Evolutionary conservation across 1,140 invertebrate genomes (phyloP).

Genomic region (Spodoptera frugiperda): DNA sequence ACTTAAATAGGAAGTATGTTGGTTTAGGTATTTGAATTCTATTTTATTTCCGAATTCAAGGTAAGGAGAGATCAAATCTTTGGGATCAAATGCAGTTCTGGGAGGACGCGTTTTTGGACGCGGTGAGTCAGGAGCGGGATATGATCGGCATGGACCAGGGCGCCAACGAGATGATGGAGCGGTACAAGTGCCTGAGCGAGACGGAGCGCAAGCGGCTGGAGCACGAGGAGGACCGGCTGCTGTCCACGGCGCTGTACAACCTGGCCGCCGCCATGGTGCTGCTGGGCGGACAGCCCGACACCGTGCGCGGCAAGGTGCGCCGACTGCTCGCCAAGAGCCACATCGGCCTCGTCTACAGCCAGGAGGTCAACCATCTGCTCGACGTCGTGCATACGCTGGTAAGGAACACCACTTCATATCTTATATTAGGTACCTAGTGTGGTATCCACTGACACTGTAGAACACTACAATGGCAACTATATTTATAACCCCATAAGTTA

Average conservation of each 20-base stretch:
- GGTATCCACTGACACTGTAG: no score
- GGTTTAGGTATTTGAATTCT: not conserved
- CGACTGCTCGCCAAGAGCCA: constrained; percentile 98
- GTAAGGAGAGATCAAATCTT: constrained; percentile 91
- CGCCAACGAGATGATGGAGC: constrained; percentile 99
- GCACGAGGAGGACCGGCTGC: constrained; percentile 98
- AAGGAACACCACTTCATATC: no score
- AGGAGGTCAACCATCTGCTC: constrained; percentile 98
- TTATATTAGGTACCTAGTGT: no score
- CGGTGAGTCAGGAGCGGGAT: constrained; percentile 99
- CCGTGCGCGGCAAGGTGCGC: constrained; percentile 96
- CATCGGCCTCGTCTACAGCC: constrained; percentile 98
- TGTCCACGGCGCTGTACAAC: constrained; percentile 98
- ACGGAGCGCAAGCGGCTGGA: constrained; percentile 98
- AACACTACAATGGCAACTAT: no score
- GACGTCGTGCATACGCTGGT: constrained; percentile 98
- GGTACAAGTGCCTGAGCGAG: constrained; percentile 97
- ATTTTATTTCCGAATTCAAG: constrained; percentile 56
- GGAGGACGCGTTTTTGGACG: constrained; percentile 99
- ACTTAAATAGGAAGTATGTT: no score
- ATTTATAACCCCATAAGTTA: no score
- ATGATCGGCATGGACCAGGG: constrained; percentile 99
- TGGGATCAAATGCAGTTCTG: constrained; percentile 99
- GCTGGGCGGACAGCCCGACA: constrained; percentile 94
- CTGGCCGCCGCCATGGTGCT: constrained; percentile 98